These are phyloP conservation scores for Neoascia interrupta DNA, from an alignment of 2,888 invertebrate genomes.

Conservation along the genomic window DNA sequence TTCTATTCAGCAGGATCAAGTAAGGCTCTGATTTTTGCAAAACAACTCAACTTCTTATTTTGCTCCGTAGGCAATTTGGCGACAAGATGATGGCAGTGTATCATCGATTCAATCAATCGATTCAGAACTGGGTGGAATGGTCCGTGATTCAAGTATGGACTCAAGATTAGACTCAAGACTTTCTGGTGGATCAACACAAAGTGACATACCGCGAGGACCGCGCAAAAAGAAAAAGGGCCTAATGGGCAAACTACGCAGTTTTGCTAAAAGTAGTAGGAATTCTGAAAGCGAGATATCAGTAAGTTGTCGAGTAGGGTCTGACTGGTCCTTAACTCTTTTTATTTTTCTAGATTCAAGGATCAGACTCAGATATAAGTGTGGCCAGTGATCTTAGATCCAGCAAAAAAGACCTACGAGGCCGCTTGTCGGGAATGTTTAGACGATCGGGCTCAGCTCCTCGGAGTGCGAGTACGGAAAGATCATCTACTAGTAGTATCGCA, in stretches of 20 bases:
- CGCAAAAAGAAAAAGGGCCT: conserved; percentile 88
- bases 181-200: conserved; percentile 91
- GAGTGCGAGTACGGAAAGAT: conserved; percentile 82
- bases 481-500: conserved; percentile 76
- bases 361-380: conserved; percentile 86
- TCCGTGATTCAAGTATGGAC: conserved; percentile 85
- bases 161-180: conserved; percentile 87
- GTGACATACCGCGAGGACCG: conserved; percentile 86
- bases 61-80: conserved; percentile 86
- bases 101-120: conserved; percentile 91
- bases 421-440: conserved; percentile 91
- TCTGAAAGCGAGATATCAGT: conserved; percentile 80
- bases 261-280: conserved; percentile 87
- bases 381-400: conserved; percentile 83
- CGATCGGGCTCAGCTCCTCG: conserved; percentile 84
- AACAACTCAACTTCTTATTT: conserved; percentile 47
- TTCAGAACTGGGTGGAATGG: conserved; percentile 84
- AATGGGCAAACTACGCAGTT: conserved; percentile 90
- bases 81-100: conserved; percentile 89
- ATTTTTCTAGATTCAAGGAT: conserved; percentile 81
- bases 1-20: conserved; percentile 80
- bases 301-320: too few species aligned
- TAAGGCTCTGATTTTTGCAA: conserved; percentile 40
- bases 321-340: background rate
- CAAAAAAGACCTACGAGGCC: conserved; percentile 89